Evolutionary conservation across 1,140 invertebrate species (phyloP).

Genomic region (Caenorhabditis inopinata): DNA sequence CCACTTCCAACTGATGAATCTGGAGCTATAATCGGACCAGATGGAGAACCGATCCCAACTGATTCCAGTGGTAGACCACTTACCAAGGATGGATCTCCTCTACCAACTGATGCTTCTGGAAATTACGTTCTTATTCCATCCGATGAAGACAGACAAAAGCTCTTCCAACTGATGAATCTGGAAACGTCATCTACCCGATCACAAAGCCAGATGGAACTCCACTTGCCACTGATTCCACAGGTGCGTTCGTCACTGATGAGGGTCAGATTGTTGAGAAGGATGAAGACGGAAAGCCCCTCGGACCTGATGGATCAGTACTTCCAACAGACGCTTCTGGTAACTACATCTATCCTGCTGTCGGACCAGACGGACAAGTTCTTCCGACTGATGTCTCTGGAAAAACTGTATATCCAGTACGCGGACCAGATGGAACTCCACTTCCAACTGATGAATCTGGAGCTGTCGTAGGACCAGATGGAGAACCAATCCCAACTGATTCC

Average conservation of each 20-base stretch:
- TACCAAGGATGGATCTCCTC: conserved; percentile 23
- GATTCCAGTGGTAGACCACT: conserved; percentile 37
- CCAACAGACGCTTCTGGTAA: conserved; percentile 37
- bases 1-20: conserved; percentile 41
- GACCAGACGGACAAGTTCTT: conserved; percentile 34
- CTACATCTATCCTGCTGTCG: conserved; percentile 31
- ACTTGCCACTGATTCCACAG: conserved; percentile 36
- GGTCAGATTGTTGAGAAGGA: conserved; percentile 22
- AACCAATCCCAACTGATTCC: conserved; percentile 44
- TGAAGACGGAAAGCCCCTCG: conserved; percentile 38
- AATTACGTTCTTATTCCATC: background rate
- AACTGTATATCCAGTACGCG: background rate
- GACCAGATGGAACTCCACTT: conserved; percentile 31
- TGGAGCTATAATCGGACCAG: conserved; percentile 38
- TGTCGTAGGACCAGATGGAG: conserved; percentile 31
- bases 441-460: conserved; percentile 38
- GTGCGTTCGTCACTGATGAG: background rate
- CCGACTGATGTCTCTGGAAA: conserved; percentile 38
- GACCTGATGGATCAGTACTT: conserved; percentile 39
- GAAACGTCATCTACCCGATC: conserved; percentile 30
- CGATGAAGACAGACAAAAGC: conserved; percentile 8
- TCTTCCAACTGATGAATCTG: conserved; percentile 33
- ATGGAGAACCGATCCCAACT: conserved; percentile 34
- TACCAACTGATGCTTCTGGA: background rate
- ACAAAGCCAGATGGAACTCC: conserved; percentile 22